Conservation (phyloP, 2,797 vertebrate species). For the Oreochromis mossambicus region DNA sequence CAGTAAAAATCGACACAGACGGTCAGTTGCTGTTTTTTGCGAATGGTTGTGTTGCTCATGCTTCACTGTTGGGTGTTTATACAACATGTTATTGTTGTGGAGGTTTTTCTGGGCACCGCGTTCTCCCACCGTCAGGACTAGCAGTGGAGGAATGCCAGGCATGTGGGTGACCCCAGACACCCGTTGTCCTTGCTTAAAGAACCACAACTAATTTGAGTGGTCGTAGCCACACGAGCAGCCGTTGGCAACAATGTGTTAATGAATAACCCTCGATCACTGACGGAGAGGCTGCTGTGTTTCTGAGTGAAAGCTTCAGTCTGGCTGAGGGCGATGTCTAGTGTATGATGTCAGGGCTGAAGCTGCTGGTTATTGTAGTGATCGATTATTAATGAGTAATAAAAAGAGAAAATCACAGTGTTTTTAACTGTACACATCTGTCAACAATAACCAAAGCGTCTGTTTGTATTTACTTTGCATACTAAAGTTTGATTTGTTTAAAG, state of each 20-base stretch:
- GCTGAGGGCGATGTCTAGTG: not conserved
- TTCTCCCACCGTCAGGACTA: constrained; percentile 18
- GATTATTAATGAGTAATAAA: not conserved
- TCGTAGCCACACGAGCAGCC: constrained; percentile 26
- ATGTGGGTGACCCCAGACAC: constrained; percentile 59
- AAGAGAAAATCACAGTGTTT: not conserved
- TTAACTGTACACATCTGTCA: not conserved
- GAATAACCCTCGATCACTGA: not conserved
- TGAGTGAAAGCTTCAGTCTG: not conserved
- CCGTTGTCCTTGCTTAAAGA: constrained; percentile 65
- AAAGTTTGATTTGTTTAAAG: not conserved
- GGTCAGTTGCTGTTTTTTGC: not conserved
- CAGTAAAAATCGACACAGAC: not conserved
- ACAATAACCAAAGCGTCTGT: accelerated
- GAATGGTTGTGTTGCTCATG: not conserved
- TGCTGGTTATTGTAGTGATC: not conserved
- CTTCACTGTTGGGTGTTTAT: not conserved
- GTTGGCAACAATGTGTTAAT: constrained; percentile 36
- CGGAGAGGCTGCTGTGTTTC: not conserved
- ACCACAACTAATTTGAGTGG: constrained; percentile 68
- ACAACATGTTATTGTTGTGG: not conserved
- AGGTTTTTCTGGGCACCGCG: constrained; percentile 3
- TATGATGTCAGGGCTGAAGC: not conserved
- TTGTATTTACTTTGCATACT: not conserved
- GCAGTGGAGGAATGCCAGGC: constrained; percentile 61